These are phyloP conservation scores for Lamellibrachia columna DNA, from an alignment of 2,888 invertebrate genomes.

Conservation along the genomic window DNA sequence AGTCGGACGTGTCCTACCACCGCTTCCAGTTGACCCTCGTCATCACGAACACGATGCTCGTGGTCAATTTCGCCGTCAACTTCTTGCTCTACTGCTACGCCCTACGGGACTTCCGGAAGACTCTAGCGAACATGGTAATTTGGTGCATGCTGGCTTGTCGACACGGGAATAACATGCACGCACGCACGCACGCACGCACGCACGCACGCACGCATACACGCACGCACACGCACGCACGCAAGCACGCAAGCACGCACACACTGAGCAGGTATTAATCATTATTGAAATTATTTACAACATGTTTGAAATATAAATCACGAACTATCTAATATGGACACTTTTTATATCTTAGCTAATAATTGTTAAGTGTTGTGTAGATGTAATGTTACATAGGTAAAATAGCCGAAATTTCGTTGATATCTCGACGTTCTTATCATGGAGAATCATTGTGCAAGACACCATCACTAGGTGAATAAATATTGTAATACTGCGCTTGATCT, in stretches of 20 bases:
- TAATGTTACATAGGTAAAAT: too few species aligned
- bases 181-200: not conserved
- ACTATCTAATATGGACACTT: too few species aligned
- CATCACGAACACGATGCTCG: slow-evolving; percentile 22
- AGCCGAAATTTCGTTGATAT: too few species aligned
- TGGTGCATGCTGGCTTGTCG: not conserved
- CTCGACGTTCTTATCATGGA: too few species aligned
- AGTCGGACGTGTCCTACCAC: not conserved
- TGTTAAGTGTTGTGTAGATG: too few species aligned
- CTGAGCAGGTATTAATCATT: not conserved
- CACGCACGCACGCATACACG: not conserved
- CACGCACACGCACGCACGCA: not conserved
- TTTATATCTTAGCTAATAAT: too few species aligned
- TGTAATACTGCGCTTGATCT: too few species aligned
- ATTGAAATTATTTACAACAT: too few species aligned
- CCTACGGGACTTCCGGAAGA: slow-evolving; percentile 24
- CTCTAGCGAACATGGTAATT: not conserved
- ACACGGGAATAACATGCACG: not conserved
- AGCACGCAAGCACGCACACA: not conserved
- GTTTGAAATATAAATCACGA: too few species aligned
- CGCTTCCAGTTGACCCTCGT: slow-evolving; percentile 1
- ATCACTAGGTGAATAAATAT: too few species aligned
- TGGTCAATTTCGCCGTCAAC: slow-evolving; percentile 21
- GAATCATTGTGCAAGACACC: too few species aligned
- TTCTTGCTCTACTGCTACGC: slow-evolving; percentile 25